These are phyloP conservation scores for Malacoraja senta DNA, from an alignment of 2,797 vertebrate genomes.

Conservation along the genomic window DNA sequence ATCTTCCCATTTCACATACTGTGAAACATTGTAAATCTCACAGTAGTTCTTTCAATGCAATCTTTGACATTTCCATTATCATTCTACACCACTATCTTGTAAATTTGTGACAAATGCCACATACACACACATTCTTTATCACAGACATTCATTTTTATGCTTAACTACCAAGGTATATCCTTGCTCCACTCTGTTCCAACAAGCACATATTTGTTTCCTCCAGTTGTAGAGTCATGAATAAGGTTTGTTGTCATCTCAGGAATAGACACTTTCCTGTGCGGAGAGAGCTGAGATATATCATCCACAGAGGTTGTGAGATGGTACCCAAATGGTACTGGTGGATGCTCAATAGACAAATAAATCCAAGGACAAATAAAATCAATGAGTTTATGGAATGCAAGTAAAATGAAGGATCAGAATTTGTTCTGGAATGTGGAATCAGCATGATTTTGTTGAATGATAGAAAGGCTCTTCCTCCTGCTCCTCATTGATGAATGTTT, in stretches of 20 bases:
- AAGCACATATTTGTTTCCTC: neutral
- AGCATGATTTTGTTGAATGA: too few species aligned
- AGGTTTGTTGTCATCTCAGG: too few species aligned
- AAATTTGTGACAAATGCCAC: neutral
- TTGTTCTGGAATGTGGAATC: too few species aligned
- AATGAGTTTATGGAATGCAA: too few species aligned
- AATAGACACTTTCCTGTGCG: too few species aligned
- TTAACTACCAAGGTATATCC: neutral
- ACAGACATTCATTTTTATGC: neutral
- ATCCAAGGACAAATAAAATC: too few species aligned
- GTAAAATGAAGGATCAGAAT: too few species aligned
- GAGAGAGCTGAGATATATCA: too few species aligned
- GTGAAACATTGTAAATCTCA: neutral
- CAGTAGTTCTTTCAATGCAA: neutral
- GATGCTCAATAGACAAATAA: too few species aligned
- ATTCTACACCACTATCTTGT: neutral
- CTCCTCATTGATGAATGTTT: neutral
- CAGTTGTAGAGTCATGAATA: neutral
- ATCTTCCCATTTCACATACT: neutral
- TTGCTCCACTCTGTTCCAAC: neutral
- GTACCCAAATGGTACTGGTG: too few species aligned
- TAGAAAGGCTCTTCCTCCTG: too few species aligned
- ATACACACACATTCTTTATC: neutral
- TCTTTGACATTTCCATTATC: neutral
- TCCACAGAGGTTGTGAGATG: too few species aligned